Evolutionary conservation across 2,888 invertebrate genomes (phyloP).

Genomic region (Deilephila porcellus): DNA sequence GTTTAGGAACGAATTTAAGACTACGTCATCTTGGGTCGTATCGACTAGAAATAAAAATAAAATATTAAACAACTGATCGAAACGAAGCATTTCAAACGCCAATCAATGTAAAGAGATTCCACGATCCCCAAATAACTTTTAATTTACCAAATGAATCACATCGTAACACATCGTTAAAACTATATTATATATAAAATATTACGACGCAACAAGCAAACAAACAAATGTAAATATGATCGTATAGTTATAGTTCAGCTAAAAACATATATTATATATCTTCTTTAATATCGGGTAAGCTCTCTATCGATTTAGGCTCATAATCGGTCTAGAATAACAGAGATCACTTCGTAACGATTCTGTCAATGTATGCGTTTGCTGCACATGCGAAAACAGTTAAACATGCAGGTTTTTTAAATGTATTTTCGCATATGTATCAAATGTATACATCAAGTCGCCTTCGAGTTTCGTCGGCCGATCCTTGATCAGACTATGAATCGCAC

Average conservation of each 20-base stretch:
- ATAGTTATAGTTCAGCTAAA: constrained; percentile 59
- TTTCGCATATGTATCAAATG: constrained; percentile 24
- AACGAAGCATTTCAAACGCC: constrained; percentile 53
- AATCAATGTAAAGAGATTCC: constrained; percentile 64
- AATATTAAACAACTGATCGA: constrained; percentile 57
- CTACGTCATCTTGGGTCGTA: constrained; percentile 74
- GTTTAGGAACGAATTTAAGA: constrained; percentile 75
- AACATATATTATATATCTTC: constrained; percentile 81
- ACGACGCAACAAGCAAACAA: constrained; percentile 80
- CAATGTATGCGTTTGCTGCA: constrained; percentile 46
- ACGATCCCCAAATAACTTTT: constrained; percentile 44
- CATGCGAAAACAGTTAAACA: constrained; percentile 48
- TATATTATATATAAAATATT: constrained; percentile 67
- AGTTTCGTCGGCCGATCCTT: not conserved
- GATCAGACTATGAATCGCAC: not conserved
- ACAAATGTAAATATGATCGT: constrained; percentile 81
- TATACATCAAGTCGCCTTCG: not conserved
- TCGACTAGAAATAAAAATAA: constrained; percentile 78
- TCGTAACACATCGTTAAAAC: constrained; percentile 66
- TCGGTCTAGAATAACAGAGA: constrained; percentile 72
- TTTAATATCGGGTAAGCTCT: constrained; percentile 81
- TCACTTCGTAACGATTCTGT: constrained; percentile 46
- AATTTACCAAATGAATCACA: constrained; percentile 55
- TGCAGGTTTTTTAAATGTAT: constrained; percentile 59
- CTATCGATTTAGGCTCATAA: constrained; percentile 80